Evolutionary conservation across 1,140 invertebrate genomes (phyloP).

Genomic region (Lysiphlebus fabarum): DNA sequence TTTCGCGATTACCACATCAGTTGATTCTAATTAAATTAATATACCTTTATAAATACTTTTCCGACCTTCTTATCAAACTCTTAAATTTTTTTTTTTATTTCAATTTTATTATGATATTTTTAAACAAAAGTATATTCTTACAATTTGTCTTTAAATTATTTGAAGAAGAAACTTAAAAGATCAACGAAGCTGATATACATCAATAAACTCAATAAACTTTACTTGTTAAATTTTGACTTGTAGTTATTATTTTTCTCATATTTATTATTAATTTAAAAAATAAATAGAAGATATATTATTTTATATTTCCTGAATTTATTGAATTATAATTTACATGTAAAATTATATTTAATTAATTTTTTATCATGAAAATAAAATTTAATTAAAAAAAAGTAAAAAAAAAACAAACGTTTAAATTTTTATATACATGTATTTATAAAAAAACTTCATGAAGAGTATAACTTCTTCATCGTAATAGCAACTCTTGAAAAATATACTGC

Average conservation of each 20-base stretch:
- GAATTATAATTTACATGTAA: background rate
- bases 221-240: no score
- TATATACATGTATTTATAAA: no score
- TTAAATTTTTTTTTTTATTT: background rate
- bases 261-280: no score
- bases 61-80: slow-evolving; percentile 23
- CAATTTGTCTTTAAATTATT: background rate
- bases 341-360: no score
- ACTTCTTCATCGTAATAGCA: slow-evolving; percentile 8
- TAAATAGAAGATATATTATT: background rate
- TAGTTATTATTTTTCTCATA: no score
- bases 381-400: no score
- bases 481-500: slow-evolving; percentile 1
- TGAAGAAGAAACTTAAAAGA: background rate
- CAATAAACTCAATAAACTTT: no score
- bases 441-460: slow-evolving; percentile 22
- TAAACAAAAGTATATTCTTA: background rate
- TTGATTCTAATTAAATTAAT: slow-evolving; percentile 57
- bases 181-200: background rate
- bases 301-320: background rate
- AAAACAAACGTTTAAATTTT: background rate
- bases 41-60: slow-evolving; percentile 41
- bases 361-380: no score
- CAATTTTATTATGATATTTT: background rate
- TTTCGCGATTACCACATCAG: slow-evolving; percentile 46